A percentile compares a stretch with the other conserved stretches of the same genome.
Conservation (phyloP, 1,140 invertebrate species). For the Holcopasites calliopsidis region DNA sequence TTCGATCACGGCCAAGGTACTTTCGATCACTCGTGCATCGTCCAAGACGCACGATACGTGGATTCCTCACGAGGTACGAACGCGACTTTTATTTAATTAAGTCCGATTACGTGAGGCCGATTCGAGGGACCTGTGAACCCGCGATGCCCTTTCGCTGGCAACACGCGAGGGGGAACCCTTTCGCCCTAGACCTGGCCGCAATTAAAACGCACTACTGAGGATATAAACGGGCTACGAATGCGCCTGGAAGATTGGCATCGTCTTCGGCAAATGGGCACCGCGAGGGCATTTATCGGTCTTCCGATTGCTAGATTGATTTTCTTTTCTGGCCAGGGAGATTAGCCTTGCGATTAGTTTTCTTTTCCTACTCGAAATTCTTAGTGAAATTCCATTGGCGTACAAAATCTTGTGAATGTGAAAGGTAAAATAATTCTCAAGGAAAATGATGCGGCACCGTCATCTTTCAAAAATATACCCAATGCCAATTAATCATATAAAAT, state of each 20-base stretch:
- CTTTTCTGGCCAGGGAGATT: no score
- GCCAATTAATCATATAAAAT: not conserved
- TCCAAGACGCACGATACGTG: not conserved
- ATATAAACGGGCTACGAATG: not conserved
- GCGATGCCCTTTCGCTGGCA: not conserved
- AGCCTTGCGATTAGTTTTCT: no score
- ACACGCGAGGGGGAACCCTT: not conserved
- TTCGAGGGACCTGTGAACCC: not conserved
- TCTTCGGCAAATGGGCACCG: not conserved
- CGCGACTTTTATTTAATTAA: constrained; percentile 50
- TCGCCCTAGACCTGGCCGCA: not conserved
- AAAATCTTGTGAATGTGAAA: not conserved
- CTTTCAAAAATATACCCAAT: not conserved
- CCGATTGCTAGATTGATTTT: not conserved
- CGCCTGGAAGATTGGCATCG: not conserved
- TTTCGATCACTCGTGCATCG: not conserved
- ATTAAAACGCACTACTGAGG: not conserved
- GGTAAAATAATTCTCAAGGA: not conserved
- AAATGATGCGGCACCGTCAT: not conserved
- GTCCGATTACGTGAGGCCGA: constrained; percentile 25
- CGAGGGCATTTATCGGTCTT: not conserved
- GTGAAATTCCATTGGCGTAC: not conserved
- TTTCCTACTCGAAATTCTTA: no score
- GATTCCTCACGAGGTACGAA: not conserved
- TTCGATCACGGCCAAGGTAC: not conserved